phyloP scores from a whole-genome alignment of 2,113 vertebrate species.

The Clarias macrocephalus region DNA sequence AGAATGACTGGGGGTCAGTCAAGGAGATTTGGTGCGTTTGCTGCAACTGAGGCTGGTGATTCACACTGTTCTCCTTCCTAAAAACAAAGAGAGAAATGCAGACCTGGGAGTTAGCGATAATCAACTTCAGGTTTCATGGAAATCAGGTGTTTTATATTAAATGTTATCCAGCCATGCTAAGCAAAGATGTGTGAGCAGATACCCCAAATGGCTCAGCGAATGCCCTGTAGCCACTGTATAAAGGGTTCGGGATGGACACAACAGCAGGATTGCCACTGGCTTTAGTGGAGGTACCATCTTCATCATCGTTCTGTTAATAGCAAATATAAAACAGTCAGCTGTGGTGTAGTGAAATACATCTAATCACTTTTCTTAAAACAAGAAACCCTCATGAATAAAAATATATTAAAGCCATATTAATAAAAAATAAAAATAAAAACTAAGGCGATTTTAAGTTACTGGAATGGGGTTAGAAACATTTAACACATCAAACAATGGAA shows the following conservation, averaged over 20 bases:
- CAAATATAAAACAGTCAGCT: background rate
- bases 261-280: constrained; percentile 69
- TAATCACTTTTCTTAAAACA: background rate
- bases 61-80: constrained; percentile 44
- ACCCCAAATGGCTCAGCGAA: constrained; percentile 80
- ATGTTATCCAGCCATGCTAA: background rate
- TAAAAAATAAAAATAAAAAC: background rate
- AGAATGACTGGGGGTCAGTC: constrained; percentile 18
- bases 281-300: constrained; percentile 61
- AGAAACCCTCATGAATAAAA: background rate
- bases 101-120: background rate
- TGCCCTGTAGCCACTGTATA: constrained; percentile 74
- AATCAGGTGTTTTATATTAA: background rate
- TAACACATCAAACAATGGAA: no score
- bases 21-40: constrained; percentile 63
- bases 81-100: constrained; percentile 15
- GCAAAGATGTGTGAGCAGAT: background rate
- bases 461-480: no score
- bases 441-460: background rate
- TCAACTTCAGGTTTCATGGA: background rate
- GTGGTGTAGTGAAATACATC: background rate
- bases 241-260: constrained; percentile 84
- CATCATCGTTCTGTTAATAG: constrained; percentile 71
- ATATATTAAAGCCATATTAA: background rate
- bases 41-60: constrained; percentile 58